Evolutionary conservation across 2,888 invertebrate species (phyloP), one percentile per base, ranked within the genome.

Genomic region (Pristionchus entomophagus): DNA sequence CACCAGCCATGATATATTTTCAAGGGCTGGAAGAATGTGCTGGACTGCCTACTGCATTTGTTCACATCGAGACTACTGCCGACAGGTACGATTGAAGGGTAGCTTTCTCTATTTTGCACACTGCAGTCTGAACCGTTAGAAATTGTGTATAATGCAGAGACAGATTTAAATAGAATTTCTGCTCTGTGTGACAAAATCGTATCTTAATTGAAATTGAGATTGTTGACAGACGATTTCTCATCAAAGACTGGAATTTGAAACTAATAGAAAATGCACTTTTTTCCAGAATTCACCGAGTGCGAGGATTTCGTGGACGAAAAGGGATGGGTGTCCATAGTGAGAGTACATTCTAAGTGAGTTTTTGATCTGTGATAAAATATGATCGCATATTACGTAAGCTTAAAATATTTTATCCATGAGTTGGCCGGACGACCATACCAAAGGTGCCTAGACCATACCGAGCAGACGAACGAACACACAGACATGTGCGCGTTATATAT

Each of bases 301-400:
- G 99, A 99, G 93, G 99, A 99, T 94, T 99, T 98, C 94, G 95
- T 98, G 59, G 96, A 97, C 81, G 95, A 96, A 0, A 96, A 95
- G 84, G 98, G 98, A 22, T 96, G 96, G 91, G 96, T 98, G 3
- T 96, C 96, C 5, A 95, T 99, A 51, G 95, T 97, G 22, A 95
- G 96, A 73, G 97, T 97, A 93, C 96, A 96, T 88, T 92, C 89
- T 29, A 89, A 90, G 91, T 90, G 56, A 84, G 88, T 82, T 32
- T 6, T 59, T 80, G 12, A 56, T 59, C 80, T 84, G 8, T 53
- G n/a, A 29, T 35, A 32, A n/a, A n/a, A n/a, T n/a, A n/a, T n/a
- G n/a, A n/a, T n/a, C n/a, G n/a, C n/a, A n/a, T n/a, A n/a, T n/a
- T n/a, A n/a, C n/a, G n/a, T n/a, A n/a, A n/a, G n/a, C n/a, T n/a